Conservation (phyloP, 2,888 invertebrate species). For the Ypsolopha scabrella region DNA sequence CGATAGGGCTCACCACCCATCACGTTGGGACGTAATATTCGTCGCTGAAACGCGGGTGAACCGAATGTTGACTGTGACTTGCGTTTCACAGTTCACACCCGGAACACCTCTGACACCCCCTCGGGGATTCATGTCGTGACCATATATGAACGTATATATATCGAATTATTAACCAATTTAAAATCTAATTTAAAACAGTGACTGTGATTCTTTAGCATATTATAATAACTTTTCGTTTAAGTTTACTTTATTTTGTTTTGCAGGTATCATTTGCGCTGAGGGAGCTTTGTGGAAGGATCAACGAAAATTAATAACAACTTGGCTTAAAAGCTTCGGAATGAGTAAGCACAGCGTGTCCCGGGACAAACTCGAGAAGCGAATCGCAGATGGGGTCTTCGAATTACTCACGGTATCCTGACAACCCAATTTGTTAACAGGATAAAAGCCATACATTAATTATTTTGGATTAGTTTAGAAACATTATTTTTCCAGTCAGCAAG, state of each 20-base stretch:
- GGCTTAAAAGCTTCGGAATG: conserved; percentile 80
- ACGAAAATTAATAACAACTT: conserved; percentile 77
- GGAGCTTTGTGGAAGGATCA: conserved; percentile 88
- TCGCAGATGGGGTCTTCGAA: conserved; percentile 72
- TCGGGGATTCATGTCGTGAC: no score
- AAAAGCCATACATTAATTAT: no score
- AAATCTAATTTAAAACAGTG: no score
- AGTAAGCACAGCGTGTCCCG: conserved; percentile 73
- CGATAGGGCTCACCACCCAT: no score
- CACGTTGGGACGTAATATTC: no score
- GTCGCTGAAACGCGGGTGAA: no score
- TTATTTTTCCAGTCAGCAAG: neutral
- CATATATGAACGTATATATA: no score
- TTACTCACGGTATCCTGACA: conserved; percentile 63
- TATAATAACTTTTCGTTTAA: neutral
- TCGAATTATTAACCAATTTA: no score
- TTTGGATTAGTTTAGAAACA: neutral
- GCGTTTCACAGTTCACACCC: no score
- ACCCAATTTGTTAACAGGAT: neutral
- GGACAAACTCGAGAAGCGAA: conserved; percentile 74
- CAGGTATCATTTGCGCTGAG: conserved; percentile 87
- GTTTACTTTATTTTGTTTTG: conserved; percentile 2
- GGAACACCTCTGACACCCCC: no score
- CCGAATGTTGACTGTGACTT: no score
- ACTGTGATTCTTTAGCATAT: no score